Percentiles rank a stretch among this genome's conserved stretches.
phyloP scores from a whole-genome alignment of 2,797 vertebrate species.

The Darevskia mixta region DNA sequence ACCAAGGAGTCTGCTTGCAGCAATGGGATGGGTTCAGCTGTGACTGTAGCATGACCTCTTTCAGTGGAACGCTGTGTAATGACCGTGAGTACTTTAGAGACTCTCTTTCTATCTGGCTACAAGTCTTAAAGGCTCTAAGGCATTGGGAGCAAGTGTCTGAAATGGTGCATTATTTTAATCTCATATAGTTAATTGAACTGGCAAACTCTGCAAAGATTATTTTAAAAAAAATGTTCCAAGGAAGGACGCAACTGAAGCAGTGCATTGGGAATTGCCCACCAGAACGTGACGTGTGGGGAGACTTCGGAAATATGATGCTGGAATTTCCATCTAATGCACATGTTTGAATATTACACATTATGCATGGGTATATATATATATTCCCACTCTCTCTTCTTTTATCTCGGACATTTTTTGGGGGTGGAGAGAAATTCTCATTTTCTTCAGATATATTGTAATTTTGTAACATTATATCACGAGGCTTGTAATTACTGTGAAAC shows the following conservation, averaged over 20 bases:
- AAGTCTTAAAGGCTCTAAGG: slow-evolving; percentile 19
- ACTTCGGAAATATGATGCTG: slow-evolving; percentile 35
- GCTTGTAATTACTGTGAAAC: slow-evolving; percentile 64
- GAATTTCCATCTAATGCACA: slow-evolving; percentile 28
- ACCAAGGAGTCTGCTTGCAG: slow-evolving; percentile 97
- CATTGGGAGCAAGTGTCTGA: slow-evolving; percentile 30
- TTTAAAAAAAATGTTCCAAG: neutral
- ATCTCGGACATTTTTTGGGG: neutral
- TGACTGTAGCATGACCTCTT: slow-evolving; percentile 98
- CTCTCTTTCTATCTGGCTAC: neutral
- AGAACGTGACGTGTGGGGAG: neutral
- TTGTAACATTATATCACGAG: slow-evolving; percentile 55
- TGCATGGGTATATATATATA: neutral
- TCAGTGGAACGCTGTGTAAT: slow-evolving; percentile 94
- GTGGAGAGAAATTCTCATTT: slow-evolving; percentile 45
- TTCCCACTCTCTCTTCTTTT: neutral
- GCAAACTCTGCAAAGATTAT: neutral
- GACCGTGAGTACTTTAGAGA: slow-evolving; percentile 87
- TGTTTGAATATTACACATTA: slow-evolving; percentile 26
- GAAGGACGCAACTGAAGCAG: slow-evolving; percentile 23
- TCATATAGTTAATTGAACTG: slow-evolving; percentile 32
- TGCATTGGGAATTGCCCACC: slow-evolving; percentile 6
- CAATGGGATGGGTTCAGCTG: slow-evolving; percentile 99
- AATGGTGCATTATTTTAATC: slow-evolving; percentile 36
- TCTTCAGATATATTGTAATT: slow-evolving; percentile 68